A percentile compares a stretch with the other conserved stretches of the same genome.
These are phyloP conservation scores for Allobates femoralis DNA, from an alignment of 2,797 vertebrate species.

Conservation along the genomic window DNA sequence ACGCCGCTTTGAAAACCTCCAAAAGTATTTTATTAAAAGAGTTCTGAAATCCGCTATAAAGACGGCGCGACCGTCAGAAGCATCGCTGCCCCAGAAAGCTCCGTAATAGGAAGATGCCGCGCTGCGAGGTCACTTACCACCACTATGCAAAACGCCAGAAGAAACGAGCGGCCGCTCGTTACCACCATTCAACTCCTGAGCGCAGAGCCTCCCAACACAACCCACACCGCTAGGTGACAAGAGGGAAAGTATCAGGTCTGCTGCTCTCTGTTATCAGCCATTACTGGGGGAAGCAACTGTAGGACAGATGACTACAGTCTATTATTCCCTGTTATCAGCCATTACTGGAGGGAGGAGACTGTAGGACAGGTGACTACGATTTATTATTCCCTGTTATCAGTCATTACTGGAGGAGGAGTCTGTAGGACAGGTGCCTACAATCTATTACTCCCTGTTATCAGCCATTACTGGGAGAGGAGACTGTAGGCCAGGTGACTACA, in stretches of 20 bases:
- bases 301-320: background rate
- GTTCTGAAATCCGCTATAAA: constrained; percentile 74
- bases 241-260: background rate
- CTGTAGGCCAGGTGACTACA: too few species aligned
- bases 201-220: background rate
- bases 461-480: too few species aligned
- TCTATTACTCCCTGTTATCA: background rate
- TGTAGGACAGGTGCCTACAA: background rate
- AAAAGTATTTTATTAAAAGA: constrained; percentile 77
- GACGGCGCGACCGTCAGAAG: constrained; percentile 70
- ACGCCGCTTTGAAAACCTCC: constrained; percentile 71
- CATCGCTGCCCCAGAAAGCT: constrained; percentile 61
- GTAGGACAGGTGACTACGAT: background rate
- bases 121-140: background rate
- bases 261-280: background rate
- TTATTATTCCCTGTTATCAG: background rate
- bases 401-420: background rate
- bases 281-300: too few species aligned
- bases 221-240: background rate
- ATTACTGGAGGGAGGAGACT: background rate
- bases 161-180: background rate
- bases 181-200: background rate
- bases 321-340: background rate
- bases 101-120: constrained; percentile 19
- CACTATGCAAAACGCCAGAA: background rate